Evolutionary conservation across 2,113 vertebrate genomes (phyloP).

Genomic region (Spheniscus mendiculus): DNA sequence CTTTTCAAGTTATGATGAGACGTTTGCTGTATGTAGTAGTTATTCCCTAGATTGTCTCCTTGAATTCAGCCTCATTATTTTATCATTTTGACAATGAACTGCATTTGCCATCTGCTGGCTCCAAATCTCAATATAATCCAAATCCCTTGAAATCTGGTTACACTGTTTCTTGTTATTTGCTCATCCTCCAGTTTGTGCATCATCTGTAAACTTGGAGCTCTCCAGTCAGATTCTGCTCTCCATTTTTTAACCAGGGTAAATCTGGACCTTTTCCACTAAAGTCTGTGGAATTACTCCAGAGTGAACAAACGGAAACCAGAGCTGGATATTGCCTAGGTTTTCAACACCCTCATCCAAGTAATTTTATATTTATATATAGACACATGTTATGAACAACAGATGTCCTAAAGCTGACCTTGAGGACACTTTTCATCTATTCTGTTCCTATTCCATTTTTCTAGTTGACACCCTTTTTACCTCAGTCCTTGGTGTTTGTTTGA

Average conservation of each 20-base stretch:
- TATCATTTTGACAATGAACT: slow-evolving; percentile 38
- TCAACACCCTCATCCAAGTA: slow-evolving; percentile 35
- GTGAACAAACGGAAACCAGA: slow-evolving; percentile 30
- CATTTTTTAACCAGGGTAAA: neutral
- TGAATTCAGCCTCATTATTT: slow-evolving; percentile 48
- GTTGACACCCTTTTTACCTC: neutral
- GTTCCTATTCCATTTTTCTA: neutral
- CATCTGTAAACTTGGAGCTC: slow-evolving; percentile 10
- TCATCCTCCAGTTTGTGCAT: slow-evolving; percentile 2
- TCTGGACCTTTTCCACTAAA: slow-evolving; percentile 8
- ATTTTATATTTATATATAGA: slow-evolving; percentile 45
- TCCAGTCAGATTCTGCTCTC: neutral
- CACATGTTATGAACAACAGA: slow-evolving; percentile 59
- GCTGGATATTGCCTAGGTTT: slow-evolving; percentile 37
- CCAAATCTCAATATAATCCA: neutral
- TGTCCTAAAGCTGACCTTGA: slow-evolving; percentile 39
- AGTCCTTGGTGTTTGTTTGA: neutral
- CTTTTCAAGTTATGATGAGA: neutral
- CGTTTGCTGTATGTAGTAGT: neutral
- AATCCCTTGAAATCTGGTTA: slow-evolving; percentile 19
- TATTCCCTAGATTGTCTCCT: slow-evolving; percentile 27
- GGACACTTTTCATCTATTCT: neutral
- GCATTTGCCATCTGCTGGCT: slow-evolving; percentile 32
- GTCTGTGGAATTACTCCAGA: slow-evolving; percentile 36
- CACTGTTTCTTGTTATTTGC: slow-evolving; percentile 2